A percentile compares a stretch with the other conserved stretches of the same genome.
Evolutionary conservation across 2,888 invertebrate genomes (phyloP).

Genomic region (Apamea monoglypha): DNA sequence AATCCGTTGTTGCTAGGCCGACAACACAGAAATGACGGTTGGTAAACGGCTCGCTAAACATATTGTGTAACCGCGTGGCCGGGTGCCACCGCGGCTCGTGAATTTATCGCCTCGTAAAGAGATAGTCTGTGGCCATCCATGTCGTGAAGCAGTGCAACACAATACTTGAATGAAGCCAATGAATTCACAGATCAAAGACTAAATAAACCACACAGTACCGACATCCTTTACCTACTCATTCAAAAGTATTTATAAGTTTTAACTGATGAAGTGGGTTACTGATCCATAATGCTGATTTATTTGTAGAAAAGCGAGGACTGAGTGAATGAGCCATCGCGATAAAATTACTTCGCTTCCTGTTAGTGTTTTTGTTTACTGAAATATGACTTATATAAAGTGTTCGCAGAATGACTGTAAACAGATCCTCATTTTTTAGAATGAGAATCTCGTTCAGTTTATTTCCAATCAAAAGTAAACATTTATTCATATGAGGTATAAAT

Average conservation of each 20-base stretch:
- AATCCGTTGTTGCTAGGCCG: slow-evolving; percentile 46
- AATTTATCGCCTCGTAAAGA: slow-evolving; percentile 75
- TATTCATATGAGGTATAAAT: slow-evolving; percentile 60
- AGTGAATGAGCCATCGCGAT: slow-evolving; percentile 41
- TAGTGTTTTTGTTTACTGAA: slow-evolving; percentile 57
- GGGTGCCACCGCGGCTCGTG: slow-evolving; percentile 57
- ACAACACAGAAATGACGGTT: slow-evolving; percentile 20
- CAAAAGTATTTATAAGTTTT: slow-evolving; percentile 6
- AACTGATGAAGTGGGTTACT: slow-evolving; percentile 38
- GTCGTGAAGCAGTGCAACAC: slow-evolving; percentile 60
- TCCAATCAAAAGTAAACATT: slow-evolving; percentile 59
- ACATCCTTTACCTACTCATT: slow-evolving; percentile 2
- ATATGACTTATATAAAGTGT: slow-evolving; percentile 53
- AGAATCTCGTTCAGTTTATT: slow-evolving; percentile 54
- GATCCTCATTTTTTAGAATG: slow-evolving; percentile 48
- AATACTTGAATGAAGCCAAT: slow-evolving; percentile 64
- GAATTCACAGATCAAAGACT: slow-evolving; percentile 53
- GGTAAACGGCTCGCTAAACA: slow-evolving; percentile 53
- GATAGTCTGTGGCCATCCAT: slow-evolving; percentile 59
- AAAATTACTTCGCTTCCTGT: slow-evolving; percentile 53
- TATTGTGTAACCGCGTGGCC: slow-evolving; percentile 67
- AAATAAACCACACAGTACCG: slow-evolving; percentile 22
- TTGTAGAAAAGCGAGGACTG: slow-evolving; percentile 20
- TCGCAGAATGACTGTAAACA: slow-evolving; percentile 48
- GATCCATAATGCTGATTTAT: slow-evolving; percentile 34